phyloP scores from a whole-genome alignment of 2,797 vertebrate species.

The Eidolon dupreanum region DNA sequence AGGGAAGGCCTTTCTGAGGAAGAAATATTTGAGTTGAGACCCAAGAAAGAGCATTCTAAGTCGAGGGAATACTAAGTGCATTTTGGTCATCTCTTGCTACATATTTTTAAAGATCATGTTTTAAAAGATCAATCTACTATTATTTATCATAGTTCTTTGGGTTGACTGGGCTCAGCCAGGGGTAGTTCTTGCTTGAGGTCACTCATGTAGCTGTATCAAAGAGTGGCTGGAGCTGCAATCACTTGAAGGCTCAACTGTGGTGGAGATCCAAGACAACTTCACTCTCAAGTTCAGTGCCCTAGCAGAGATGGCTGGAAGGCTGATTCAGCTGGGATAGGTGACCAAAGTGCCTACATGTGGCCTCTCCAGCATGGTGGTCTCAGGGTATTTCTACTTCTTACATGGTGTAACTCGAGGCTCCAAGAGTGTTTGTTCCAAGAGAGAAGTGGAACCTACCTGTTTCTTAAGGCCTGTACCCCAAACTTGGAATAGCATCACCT shows the following conservation, averaged over 20 bases:
- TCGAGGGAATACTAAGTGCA: not conserved
- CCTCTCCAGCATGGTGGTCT: not conserved
- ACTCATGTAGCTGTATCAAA: not conserved
- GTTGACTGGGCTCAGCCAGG: not conserved
- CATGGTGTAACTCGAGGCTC: not conserved
- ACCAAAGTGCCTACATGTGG: not conserved
- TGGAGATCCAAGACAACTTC: not conserved
- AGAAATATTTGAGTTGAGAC: not conserved
- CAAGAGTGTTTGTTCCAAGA: not conserved
- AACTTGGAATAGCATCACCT: not conserved
- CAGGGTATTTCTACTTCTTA: not conserved
- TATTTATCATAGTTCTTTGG: not conserved
- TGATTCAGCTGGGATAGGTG: not conserved
- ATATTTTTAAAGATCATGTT: not conserved
- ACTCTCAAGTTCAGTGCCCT: not conserved
- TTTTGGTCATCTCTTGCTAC: not conserved
- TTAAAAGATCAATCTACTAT: not conserved
- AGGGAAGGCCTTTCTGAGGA: not conserved
- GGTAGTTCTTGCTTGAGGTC: not conserved
- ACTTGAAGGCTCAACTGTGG: not conserved
- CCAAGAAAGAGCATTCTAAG: not conserved
- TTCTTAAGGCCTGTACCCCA: not conserved
- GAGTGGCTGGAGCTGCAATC: not conserved
- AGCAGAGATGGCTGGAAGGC: not conserved
- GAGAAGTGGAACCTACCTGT: not conserved